Conservation (phyloP, 2,888 invertebrate species). For the Cephus runcator region DNA sequence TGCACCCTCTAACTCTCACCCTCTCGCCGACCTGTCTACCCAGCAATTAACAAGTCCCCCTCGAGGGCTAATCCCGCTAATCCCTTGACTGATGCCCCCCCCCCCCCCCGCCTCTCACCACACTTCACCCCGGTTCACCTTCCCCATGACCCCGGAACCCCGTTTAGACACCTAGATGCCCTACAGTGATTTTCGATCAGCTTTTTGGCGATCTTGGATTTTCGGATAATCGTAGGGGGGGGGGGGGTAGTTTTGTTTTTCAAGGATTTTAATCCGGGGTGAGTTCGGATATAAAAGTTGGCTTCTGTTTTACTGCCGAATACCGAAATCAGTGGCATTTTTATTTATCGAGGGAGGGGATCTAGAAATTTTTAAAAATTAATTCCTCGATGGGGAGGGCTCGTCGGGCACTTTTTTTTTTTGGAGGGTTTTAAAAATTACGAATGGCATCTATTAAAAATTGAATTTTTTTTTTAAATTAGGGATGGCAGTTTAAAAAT, state of each 20-base stretch:
- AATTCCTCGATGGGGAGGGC: no score
- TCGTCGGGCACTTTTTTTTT: no score
- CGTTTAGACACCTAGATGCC: not conserved
- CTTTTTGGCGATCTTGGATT: not conserved
- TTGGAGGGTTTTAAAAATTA: not conserved
- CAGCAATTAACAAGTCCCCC: constrained; percentile 66
- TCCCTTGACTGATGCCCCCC: constrained; percentile 64
- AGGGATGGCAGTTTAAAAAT: no score
- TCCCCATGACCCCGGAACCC: constrained; percentile 14
- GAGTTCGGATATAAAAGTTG: not conserved
- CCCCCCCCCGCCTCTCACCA: constrained; percentile 37
- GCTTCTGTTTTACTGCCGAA: not conserved
- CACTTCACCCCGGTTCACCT: constrained; percentile 21
- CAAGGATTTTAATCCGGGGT: not conserved
- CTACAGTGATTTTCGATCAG: not conserved
- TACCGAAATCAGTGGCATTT: not conserved
- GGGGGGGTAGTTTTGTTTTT: not conserved
- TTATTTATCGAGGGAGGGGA: not conserved
- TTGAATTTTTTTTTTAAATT: not conserved
- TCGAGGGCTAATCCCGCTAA: constrained; percentile 64
- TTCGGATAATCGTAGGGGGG: not conserved
- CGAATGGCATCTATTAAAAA: not conserved
- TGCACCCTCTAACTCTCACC: constrained; percentile 29
- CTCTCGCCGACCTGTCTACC: constrained; percentile 41
- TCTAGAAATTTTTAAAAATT: not conserved